phyloP scores from a whole-genome alignment of 2,797 vertebrate species.

The Hydrolagus colliei region DNA sequence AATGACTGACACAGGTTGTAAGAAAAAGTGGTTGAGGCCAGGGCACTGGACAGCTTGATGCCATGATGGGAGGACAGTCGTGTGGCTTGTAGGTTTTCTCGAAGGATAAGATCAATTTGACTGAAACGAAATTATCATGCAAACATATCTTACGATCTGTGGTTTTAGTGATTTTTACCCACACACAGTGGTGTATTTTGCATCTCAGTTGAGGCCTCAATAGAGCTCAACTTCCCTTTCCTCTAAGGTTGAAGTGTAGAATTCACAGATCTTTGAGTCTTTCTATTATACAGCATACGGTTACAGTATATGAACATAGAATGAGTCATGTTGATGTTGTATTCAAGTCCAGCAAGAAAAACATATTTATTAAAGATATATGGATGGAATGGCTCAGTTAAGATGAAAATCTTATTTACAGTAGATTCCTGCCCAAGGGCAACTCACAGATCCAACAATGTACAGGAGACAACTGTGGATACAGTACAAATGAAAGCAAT shows the following conservation, averaged over 20 bases:
- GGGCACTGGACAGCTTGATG: no score
- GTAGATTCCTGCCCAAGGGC: constrained; percentile 10
- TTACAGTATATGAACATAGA: neutral
- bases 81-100: no score
- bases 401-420: neutral
- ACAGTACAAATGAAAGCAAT: constrained; percentile 21
- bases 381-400: neutral
- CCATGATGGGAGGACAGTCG: no score
- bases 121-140: neutral
- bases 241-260: neutral
- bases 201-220: no score
- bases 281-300: neutral
- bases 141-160: no score
- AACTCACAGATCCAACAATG: neutral
- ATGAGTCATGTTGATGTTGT: neutral
- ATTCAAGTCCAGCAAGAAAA: neutral
- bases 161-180: neutral
- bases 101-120: no score
- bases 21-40: no score
- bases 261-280: neutral
- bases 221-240: neutral
- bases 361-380: neutral
- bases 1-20: no score
- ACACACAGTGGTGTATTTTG: neutral
- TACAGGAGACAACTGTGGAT: constrained; percentile 13